Evolutionary conservation across 2,113 vertebrate species (phyloP).

Genomic region (Nycticebus coucang): DNA sequence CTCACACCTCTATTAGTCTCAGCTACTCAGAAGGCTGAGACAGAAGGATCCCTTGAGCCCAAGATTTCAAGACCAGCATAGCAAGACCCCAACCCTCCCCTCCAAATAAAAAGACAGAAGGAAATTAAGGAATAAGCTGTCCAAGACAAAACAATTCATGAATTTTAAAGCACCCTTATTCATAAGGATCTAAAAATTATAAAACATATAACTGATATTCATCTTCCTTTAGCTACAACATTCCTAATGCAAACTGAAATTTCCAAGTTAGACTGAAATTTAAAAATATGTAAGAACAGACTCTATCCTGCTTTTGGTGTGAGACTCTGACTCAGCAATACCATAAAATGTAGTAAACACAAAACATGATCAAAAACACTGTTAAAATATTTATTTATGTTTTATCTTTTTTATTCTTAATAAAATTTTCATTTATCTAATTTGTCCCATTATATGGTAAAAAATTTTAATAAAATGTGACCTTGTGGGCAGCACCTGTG

Average conservation of each 20-base stretch:
- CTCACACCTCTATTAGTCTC: too few species aligned
- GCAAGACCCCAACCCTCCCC: too few species aligned
- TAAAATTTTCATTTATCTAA: not conserved
- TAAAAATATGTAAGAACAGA: not conserved
- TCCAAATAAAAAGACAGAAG: not conserved
- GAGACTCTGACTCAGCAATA: not conserved
- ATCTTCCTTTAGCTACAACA: not conserved
- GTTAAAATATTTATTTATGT: not conserved
- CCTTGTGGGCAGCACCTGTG: not conserved
- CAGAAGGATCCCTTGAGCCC: too few species aligned
- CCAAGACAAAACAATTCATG: not conserved
- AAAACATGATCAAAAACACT: not conserved
- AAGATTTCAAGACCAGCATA: too few species aligned
- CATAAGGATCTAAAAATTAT: not conserved
- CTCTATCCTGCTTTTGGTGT: not conserved
- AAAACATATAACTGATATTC: not conserved
- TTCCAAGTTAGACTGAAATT: not conserved
- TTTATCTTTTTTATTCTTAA: not conserved
- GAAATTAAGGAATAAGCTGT: not conserved
- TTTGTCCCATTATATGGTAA: not conserved
- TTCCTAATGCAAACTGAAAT: not conserved
- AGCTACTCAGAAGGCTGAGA: too few species aligned
- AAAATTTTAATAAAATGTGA: not conserved
- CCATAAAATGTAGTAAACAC: not conserved
- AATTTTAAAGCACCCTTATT: conserved; percentile 19